Conservation (phyloP, 1,140 invertebrate genomes). For the Bicyclus anynana region DNA sequence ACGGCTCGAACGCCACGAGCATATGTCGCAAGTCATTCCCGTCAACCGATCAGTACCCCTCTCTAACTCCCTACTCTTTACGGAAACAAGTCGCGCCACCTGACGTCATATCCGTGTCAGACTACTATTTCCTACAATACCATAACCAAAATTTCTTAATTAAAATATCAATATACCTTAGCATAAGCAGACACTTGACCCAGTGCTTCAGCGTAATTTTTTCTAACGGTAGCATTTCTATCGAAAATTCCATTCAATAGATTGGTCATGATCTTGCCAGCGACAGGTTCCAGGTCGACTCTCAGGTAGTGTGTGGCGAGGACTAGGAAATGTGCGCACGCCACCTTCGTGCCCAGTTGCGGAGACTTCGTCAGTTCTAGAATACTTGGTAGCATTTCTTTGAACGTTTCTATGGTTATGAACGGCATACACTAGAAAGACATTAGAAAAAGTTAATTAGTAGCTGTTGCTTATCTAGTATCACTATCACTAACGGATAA, state of each 20-base stretch:
- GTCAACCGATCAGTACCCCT: too few relatives aligned
- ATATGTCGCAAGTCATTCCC: too few relatives aligned
- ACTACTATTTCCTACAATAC: too few relatives aligned
- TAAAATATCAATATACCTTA: constrained; percentile 78
- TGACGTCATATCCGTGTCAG: too few relatives aligned
- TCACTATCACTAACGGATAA: too few relatives aligned
- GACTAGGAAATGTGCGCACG: constrained; percentile 90
- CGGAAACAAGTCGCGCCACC: too few relatives aligned
- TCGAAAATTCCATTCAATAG: constrained; percentile 89
- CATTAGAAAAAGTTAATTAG: background rate
- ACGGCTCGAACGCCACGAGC: too few relatives aligned
- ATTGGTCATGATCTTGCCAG: constrained; percentile 87
- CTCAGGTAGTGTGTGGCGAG: constrained; percentile 81
- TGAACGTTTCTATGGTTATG: constrained; percentile 85
- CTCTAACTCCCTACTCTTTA: too few relatives aligned
- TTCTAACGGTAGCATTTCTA: constrained; percentile 88
- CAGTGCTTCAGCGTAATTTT: constrained; percentile 89
- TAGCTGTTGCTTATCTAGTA: background rate
- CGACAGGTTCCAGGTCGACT: constrained; percentile 74
- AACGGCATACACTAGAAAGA: constrained; percentile 87
- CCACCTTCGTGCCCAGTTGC: constrained; percentile 90
- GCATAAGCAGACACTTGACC: constrained; percentile 91
- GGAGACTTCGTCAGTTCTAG: constrained; percentile 89
- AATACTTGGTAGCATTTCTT: constrained; percentile 88
- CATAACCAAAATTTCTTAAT: too few relatives aligned